These are phyloP conservation scores for Myiotriccus ornatus DNA, from an alignment of 2,797 vertebrate genomes.

Conservation along the genomic window DNA sequence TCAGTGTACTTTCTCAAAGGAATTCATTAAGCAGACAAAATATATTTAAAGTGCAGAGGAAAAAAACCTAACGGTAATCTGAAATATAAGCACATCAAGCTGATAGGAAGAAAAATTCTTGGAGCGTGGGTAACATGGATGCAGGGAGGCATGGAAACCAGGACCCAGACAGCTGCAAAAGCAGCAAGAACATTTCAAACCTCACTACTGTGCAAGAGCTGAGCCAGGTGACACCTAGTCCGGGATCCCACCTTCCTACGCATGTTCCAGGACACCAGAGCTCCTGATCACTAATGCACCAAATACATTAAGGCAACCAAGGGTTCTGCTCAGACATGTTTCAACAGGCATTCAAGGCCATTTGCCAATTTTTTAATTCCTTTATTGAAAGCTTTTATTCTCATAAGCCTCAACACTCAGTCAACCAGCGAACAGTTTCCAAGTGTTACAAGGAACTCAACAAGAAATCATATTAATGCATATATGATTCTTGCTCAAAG, in stretches of 20 bases:
- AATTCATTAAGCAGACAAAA: background rate
- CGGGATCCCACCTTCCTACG: background rate
- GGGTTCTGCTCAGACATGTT: slow-evolving; percentile 18
- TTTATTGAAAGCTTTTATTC: slow-evolving; percentile 13
- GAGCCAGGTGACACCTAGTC: background rate
- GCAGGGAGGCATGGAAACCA: background rate
- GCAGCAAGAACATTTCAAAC: background rate
- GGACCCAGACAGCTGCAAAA: background rate
- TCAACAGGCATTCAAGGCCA: slow-evolving; percentile 11
- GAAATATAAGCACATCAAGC: background rate
- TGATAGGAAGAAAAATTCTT: background rate
- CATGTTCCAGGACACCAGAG: background rate
- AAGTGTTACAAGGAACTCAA: slow-evolving; percentile 3
- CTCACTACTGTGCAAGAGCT: background rate
- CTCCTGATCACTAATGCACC: background rate
- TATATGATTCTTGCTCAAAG: background rate
- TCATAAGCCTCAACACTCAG: background rate
- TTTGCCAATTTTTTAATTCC: slow-evolving; percentile 38
- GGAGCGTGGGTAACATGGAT: background rate
- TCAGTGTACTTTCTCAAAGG: background rate
- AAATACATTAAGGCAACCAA: background rate
- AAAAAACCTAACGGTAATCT: background rate
- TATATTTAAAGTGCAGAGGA: background rate
- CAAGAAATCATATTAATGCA: background rate
- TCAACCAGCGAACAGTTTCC: background rate